phyloP scores from a whole-genome alignment of 2,797 vertebrate genomes.

The Loris lydekkerianus region DNA sequence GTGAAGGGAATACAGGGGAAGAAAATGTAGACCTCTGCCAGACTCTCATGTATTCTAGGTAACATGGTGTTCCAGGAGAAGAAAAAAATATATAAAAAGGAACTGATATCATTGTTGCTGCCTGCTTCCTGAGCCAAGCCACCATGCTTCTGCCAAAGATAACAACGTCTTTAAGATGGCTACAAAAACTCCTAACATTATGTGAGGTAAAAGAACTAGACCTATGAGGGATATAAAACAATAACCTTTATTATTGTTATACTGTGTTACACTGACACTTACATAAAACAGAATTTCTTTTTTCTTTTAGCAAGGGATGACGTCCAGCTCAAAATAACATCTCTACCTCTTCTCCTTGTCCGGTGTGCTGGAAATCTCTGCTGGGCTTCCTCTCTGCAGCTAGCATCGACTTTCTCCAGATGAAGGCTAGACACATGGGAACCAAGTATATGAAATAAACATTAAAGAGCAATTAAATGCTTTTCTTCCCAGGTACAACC shows the following conservation, averaged over 20 bases:
- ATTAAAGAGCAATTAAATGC: constrained; percentile 32
- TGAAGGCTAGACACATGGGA: constrained; percentile 37
- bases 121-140: constrained; percentile 82
- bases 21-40: constrained; percentile 85
- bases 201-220: constrained; percentile 61
- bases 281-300: constrained; percentile 70
- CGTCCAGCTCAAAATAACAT: constrained; percentile 68
- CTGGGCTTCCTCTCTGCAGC: constrained; percentile 40
- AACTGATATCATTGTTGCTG: constrained; percentile 84
- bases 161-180: constrained; percentile 80
- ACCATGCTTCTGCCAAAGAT: constrained; percentile 85
- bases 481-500: not conserved
- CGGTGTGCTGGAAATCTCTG: constrained; percentile 43
- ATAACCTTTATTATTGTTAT: constrained; percentile 66
- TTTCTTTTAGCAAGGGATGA: constrained; percentile 58
- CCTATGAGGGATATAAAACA: constrained; percentile 68
- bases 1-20: constrained; percentile 84
- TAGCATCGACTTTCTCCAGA: constrained; percentile 34
- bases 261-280: constrained; percentile 55
- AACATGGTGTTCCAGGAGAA: constrained; percentile 81
- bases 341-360: constrained; percentile 63
- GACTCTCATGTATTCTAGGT: constrained; percentile 83
- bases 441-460: not conserved
- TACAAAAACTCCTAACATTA: constrained; percentile 75
- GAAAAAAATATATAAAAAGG: constrained; percentile 75